phyloP scores from a whole-genome alignment of 1,140 invertebrate genomes.

The Zaprionus kolodkinae region DNA sequence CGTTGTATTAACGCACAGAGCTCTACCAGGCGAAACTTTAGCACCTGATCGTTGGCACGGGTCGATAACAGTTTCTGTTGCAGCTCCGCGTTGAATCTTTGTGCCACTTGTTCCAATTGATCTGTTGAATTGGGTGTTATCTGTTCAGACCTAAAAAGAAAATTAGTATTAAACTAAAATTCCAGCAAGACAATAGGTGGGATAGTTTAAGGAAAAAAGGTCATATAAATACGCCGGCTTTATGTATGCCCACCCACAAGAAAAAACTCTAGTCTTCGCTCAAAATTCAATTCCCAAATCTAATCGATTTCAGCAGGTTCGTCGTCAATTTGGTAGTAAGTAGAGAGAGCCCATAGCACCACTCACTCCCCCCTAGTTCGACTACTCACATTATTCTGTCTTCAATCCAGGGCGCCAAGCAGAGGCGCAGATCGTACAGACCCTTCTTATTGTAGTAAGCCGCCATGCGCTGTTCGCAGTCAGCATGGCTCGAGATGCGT shows the following conservation, averaged over 20 bases:
- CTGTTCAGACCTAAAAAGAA: slow-evolving; percentile 66
- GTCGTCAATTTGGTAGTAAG: neutral
- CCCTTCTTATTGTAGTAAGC: slow-evolving; percentile 82
- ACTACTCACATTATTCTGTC: slow-evolving; percentile 83
- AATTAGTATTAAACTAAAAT: neutral
- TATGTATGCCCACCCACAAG: neutral
- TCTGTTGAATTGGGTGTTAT: slow-evolving; percentile 66
- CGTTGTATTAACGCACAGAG: slow-evolving; percentile 72
- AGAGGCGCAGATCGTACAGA: slow-evolving; percentile 76
- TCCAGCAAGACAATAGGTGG: neutral
- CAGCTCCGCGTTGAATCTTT: slow-evolving; percentile 75
- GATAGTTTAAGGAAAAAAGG: neutral
- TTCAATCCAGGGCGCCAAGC: slow-evolving; percentile 82
- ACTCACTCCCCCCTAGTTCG: neutral
- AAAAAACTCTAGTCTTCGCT: neutral
- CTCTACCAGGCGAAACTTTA: slow-evolving; percentile 76
- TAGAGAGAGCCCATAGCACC: neutral
- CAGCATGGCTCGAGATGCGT: slow-evolving; percentile 74
- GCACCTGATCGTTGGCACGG: slow-evolving; percentile 65
- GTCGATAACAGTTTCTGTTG: slow-evolving; percentile 73
- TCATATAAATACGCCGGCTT: neutral
- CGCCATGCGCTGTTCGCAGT: slow-evolving; percentile 79
- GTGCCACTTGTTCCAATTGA: slow-evolving; percentile 65
- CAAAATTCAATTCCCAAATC: neutral
- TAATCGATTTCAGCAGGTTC: neutral